Evolutionary conservation across 1,140 invertebrate species (phyloP).

Genomic region (Varroa destructor): DNA sequence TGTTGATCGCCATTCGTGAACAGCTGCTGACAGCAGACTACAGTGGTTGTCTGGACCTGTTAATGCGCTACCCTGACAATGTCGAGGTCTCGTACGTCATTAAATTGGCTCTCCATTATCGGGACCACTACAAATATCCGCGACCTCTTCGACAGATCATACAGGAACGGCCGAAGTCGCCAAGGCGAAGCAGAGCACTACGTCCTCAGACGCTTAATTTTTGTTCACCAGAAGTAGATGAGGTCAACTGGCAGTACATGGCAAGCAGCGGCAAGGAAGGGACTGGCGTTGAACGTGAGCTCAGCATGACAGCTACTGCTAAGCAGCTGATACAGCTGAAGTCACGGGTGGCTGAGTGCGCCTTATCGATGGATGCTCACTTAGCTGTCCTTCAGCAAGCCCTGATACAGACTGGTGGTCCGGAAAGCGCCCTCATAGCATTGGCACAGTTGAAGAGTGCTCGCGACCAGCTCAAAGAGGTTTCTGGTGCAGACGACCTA

Average conservation of each 20-base stretch:
- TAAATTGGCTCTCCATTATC: conserved; percentile 50
- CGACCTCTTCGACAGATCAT: conserved; percentile 35
- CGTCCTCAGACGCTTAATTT: conserved; percentile 12
- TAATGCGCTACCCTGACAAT: conserved; percentile 54
- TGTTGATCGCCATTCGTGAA: conserved; percentile 56
- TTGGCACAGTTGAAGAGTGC: conserved; percentile 15
- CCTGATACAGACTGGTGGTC: neutral
- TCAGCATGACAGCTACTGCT: conserved; percentile 8
- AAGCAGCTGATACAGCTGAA: neutral
- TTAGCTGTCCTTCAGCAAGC: neutral
- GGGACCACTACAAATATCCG: conserved; percentile 40
- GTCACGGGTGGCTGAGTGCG: conserved; percentile 6
- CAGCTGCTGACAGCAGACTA: conserved; percentile 51
- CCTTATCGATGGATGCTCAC: conserved; percentile 5
- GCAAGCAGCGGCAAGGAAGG: conserved; percentile 7
- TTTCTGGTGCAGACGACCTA: conserved; percentile 10
- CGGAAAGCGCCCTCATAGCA: neutral
- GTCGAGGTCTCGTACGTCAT: conserved; percentile 52
- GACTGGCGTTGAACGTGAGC: neutral
- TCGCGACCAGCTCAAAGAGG: conserved; percentile 23
- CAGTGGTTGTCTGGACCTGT: conserved; percentile 48
- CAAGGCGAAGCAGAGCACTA: neutral
- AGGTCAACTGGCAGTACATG: conserved; percentile 17
- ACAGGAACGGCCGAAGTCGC: conserved; percentile 1
- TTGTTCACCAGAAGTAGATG: conserved; percentile 4